These are phyloP conservation scores for Neodiprion lecontei DNA, from an alignment of 1,140 invertebrate species.

Conservation along the genomic window DNA sequence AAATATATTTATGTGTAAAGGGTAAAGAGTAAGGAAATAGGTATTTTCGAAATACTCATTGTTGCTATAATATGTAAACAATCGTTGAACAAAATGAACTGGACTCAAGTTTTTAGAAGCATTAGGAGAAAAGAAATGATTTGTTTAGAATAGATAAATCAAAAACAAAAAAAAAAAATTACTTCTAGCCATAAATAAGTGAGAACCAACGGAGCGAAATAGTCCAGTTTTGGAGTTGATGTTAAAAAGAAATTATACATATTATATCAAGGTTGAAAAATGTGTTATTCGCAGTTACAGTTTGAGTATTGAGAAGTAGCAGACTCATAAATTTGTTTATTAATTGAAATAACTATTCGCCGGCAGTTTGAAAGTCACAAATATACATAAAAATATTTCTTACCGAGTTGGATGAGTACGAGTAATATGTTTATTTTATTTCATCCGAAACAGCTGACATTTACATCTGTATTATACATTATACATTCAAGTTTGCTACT, in stretches of 20 bases:
- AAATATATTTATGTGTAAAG: constrained; percentile 40
- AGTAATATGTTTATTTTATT: too few species aligned
- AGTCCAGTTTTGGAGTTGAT: neutral
- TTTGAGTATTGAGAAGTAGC: too few species aligned
- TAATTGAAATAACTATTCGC: too few species aligned
- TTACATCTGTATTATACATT: too few species aligned
- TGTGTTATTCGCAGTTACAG: constrained; percentile 28
- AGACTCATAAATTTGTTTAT: too few species aligned
- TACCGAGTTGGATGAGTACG: too few species aligned
- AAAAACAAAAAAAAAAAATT: constrained; percentile 27
- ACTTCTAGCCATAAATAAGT: constrained; percentile 29
- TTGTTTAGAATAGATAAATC: constrained; percentile 27
- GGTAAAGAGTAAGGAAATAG: neutral
- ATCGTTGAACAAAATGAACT: neutral
- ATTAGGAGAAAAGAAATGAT: neutral
- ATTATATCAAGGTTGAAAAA: constrained; percentile 19
- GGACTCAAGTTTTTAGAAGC: neutral
- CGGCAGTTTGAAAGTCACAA: too few species aligned
- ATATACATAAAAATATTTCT: too few species aligned
- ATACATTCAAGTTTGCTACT: too few species aligned
- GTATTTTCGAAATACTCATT: constrained; percentile 5
- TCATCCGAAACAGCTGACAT: too few species aligned
- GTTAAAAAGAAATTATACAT: constrained; percentile 1
- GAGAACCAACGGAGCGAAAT: constrained; percentile 11
- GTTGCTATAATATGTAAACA: neutral